These are phyloP conservation scores for Epirrhoe tristata DNA, from an alignment of 2,888 invertebrate species.

Conservation along the genomic window DNA sequence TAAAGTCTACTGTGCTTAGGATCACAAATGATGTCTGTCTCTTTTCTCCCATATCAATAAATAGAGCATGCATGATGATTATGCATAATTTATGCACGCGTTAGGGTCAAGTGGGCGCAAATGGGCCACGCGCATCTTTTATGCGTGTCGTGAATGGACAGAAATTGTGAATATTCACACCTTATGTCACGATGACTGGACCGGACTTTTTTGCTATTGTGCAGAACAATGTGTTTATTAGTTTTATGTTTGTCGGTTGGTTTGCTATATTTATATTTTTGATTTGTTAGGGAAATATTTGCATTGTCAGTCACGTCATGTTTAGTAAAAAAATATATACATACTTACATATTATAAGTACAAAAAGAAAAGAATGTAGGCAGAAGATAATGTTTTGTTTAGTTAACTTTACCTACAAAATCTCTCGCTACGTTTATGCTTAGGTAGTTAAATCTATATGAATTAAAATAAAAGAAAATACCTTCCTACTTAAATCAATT, in stretches of 20 bases:
- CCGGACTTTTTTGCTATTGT: conserved; percentile 44
- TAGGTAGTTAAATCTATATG: no score
- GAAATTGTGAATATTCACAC: conserved; percentile 75
- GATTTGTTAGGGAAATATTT: conserved; percentile 6
- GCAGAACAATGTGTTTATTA: conserved; percentile 33
- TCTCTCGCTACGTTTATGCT: no score
- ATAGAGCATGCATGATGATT: conserved; percentile 62
- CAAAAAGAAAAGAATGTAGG: not conserved
- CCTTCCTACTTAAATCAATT: no score
- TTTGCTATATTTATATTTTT: not conserved
- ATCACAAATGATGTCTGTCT: not conserved
- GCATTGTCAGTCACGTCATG: not conserved
- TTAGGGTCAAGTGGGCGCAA: conserved; percentile 77
- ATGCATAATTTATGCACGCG: conserved; percentile 81
- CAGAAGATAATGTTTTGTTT: no score
- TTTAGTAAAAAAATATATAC: not conserved
- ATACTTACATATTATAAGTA: not conserved
- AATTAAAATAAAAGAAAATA: no score
- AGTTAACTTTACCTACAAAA: no score
- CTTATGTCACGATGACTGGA: conserved; percentile 73
- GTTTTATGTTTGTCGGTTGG: conserved; percentile 7
- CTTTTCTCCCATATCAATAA: conserved; percentile 25
- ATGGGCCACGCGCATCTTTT: conserved; percentile 56
- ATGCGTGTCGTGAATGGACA: conserved; percentile 62
- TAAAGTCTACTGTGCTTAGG: not conserved